These are phyloP conservation scores for Leptopilina myrica DNA, from an alignment of 2,888 invertebrate species.

Conservation along the genomic window DNA sequence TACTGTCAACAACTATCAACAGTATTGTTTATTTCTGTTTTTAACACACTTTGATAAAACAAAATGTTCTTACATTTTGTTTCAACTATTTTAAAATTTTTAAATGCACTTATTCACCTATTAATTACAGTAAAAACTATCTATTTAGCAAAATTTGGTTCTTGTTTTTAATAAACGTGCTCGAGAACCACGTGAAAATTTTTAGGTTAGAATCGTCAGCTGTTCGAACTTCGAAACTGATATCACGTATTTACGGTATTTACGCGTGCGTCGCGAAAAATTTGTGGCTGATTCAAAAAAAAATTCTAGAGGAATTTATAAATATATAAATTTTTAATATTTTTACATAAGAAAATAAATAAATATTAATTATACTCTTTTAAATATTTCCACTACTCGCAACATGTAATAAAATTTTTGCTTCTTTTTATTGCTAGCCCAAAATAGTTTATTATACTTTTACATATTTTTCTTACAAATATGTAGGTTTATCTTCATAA, in stretches of 20 bases:
- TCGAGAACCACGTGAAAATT: constrained; percentile 13
- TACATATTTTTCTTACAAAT: no score
- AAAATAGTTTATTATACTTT: no score
- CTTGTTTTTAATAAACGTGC: background rate
- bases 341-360: no score
- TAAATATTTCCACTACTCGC: no score
- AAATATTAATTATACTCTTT: no score
- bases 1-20: background rate
- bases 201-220: constrained; percentile 26
- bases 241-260: background rate
- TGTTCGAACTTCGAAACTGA: background rate
- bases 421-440: no score
- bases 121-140: background rate
- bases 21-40: constrained; percentile 7
- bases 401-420: no score
- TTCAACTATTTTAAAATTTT: background rate
- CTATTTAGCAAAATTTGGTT: background rate
- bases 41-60: background rate
- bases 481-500: no score
- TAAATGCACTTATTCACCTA: background rate
- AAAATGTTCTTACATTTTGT: background rate
- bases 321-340: no score
- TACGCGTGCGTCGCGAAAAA: background rate
- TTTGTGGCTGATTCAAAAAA: background rate
- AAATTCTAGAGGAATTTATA: background rate